These are phyloP conservation scores for Drosophila imparisetae DNA, from an alignment of 2,888 invertebrate species.

Conservation along the genomic window DNA sequence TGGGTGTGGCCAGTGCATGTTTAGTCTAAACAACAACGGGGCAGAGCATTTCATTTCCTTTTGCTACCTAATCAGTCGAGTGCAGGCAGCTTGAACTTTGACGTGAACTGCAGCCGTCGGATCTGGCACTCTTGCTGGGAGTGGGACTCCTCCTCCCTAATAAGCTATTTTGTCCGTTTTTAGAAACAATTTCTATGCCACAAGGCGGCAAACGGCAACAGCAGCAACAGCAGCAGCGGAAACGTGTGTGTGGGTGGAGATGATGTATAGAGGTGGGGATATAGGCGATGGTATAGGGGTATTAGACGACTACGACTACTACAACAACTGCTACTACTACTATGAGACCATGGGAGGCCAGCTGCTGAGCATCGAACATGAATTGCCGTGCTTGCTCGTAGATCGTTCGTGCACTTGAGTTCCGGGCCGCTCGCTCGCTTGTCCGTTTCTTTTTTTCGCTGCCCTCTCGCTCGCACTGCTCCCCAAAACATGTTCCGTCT, in stretches of 20 bases:
- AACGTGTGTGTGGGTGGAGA: constrained; percentile 57
- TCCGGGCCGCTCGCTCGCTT: constrained; percentile 36
- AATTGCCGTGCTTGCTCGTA: constrained; percentile 63
- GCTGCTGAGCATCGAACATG: constrained; percentile 73
- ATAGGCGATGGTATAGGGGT: constrained; percentile 18
- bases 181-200: constrained; percentile 73
- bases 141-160: constrained; percentile 51
- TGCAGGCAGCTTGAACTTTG: constrained; percentile 71
- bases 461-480: constrained; percentile 39
- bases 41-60: constrained; percentile 49
- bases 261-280: constrained; percentile 27
- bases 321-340: neutral
- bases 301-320: constrained; percentile 3
- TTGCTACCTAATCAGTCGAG: constrained; percentile 53
- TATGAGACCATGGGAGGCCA: constrained; percentile 59
- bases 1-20: constrained; percentile 70
- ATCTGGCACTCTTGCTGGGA: constrained; percentile 36
- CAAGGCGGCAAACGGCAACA: constrained; percentile 31
- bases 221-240: constrained; percentile 36
- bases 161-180: constrained; percentile 73
- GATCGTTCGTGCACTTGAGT: constrained; percentile 72
- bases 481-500: constrained; percentile 38
- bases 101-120: constrained; percentile 67
- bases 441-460: constrained; percentile 23
- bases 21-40: constrained; percentile 74